Conservation (phyloP, 2,888 invertebrate genomes). For the Leptopilina drosophilae region DNA sequence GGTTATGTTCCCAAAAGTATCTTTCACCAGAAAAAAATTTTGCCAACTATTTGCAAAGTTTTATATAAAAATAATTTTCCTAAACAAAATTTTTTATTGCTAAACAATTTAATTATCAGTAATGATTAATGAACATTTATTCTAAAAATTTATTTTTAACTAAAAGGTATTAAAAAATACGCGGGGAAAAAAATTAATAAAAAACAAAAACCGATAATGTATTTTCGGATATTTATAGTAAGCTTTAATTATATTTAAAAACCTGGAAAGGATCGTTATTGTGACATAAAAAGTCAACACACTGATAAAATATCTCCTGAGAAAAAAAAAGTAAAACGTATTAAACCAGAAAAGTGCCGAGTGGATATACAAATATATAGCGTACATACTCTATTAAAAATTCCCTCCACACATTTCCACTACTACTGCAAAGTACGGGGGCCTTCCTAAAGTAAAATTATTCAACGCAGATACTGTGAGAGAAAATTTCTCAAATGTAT, state of each 20-base stretch:
- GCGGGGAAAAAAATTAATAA: too few relatives aligned
- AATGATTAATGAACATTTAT: too few relatives aligned
- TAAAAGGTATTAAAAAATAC: too few relatives aligned
- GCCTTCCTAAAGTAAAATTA: background rate
- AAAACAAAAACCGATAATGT: too few relatives aligned
- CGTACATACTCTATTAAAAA: background rate
- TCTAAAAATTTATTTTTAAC: too few relatives aligned
- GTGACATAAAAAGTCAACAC: slow-evolving; percentile 2
- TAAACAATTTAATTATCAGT: too few relatives aligned
- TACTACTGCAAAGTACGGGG: background rate
- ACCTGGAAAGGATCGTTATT: background rate
- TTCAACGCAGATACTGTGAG: background rate
- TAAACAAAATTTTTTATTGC: too few relatives aligned
- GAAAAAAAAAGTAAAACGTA: background rate
- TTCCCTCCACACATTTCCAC: slow-evolving; percentile 7
- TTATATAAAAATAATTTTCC: too few relatives aligned
- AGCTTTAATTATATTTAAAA: background rate
- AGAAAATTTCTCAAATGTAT: background rate
- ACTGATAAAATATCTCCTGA: background rate
- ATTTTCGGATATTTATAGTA: background rate
- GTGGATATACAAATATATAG: background rate
- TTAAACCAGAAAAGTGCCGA: background rate
- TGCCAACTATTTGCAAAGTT: too few relatives aligned
- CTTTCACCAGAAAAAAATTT: too few relatives aligned
- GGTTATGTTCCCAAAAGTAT: too few relatives aligned